Percentiles rank a stretch among this genome's conserved stretches.
Conservation (phyloP, 2,888 invertebrate species). For the Lochmaea crataegi region DNA sequence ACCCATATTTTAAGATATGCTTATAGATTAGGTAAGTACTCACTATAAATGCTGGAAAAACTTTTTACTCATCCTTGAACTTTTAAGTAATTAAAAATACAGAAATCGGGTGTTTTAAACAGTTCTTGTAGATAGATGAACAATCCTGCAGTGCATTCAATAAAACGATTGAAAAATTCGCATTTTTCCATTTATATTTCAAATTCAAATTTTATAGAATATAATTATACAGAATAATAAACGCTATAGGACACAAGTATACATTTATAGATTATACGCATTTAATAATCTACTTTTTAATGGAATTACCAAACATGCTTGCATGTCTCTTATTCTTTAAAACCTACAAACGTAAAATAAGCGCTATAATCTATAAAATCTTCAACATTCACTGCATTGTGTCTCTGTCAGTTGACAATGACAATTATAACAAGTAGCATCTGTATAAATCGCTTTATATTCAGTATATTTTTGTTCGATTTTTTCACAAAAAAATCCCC, state of each 20-base stretch:
- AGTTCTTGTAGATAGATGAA: conserved; percentile 28
- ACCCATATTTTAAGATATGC: too few relatives aligned
- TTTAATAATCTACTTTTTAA: neutral
- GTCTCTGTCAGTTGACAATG: neutral
- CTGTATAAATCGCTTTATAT: neutral
- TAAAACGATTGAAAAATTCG: neutral
- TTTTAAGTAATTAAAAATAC: neutral
- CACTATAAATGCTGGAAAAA: too few relatives aligned
- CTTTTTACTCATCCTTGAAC: neutral
- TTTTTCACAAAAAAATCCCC: conserved; percentile 44
- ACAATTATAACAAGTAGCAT: neutral
- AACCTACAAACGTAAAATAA: neutral
- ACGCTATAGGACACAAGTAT: neutral
- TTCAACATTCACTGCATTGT: neutral
- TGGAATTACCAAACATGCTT: neutral
- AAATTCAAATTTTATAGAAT: neutral
- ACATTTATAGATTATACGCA: neutral
- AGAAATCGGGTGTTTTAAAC: neutral
- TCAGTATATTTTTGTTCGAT: conserved; percentile 1
- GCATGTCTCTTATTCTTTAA: neutral
- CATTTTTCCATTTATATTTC: too few relatives aligned
- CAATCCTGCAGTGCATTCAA: conserved; percentile 28
- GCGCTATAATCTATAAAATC: too few relatives aligned
- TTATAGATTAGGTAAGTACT: too few relatives aligned
- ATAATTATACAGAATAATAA: conserved; percentile 5